Base-by-base conservation (phyloP, 1,140 invertebrate genomes). In the Frieseomelitta varia region DNA sequence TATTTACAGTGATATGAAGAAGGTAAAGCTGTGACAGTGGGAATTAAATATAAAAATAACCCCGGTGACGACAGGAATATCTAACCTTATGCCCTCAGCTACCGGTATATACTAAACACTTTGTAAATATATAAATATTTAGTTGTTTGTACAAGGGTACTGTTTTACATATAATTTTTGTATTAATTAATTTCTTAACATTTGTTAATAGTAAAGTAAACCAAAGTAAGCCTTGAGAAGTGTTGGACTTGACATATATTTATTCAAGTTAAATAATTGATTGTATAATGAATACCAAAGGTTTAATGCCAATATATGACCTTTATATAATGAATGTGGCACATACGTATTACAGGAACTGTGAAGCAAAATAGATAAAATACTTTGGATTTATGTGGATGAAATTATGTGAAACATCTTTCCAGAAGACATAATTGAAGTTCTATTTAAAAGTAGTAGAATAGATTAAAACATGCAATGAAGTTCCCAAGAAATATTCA, bases 1-100 rank as follows among this genome's bases (percentile, higher is more conserved):
- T 27, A 67, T 85, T 86, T 86, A 67, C 76, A 91, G 90, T 91
- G 90, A 90, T 91, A 91, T 91, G 90, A 91, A 91, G 90, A 85
- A 79, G 76, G 88, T 82, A 88, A 88, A 82, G 39, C 85, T 85
- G 86, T 91, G 85, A 91, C 88, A 61, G 83, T 79, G 72, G 82
- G 63, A 82, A 83, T 88, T 55, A 61, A 71, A 81, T 69, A 84
- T 79, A 86, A 88, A 68, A 74, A 71, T 81, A 86, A 76, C 68
- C 73, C 84, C 67, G 84, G 79, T 85, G 79, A 88, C 73, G 58
- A 86, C 80, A 83, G 68, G 58, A 88, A 89, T 79, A 90, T 77
- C 75, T 75, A 73, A 82, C 88, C 88, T 82, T 87, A 90, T 91
- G 90, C 90, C 90, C 82, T 91, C 90, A 69, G 90, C 90, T 85